Evolutionary conservation across 1,140 invertebrate species (phyloP), one percentile per base, ranked within the genome.

Genomic region (Alviniconcha marisindica): DNA sequence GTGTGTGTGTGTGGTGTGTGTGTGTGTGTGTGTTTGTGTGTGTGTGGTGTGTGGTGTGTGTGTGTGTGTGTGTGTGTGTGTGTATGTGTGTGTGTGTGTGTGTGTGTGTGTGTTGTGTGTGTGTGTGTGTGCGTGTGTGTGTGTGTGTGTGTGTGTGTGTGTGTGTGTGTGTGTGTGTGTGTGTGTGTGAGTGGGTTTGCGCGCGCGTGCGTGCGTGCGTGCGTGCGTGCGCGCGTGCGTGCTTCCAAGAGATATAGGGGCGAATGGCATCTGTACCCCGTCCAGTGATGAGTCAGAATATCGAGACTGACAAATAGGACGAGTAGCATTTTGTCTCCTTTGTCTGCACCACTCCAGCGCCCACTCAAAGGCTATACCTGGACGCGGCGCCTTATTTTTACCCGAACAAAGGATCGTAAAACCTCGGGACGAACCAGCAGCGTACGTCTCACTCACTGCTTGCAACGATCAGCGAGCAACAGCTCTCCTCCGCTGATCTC

Each of bases 11-110:
- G n/a, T n/a, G n/a, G n/a, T n/a, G n/a, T n/a, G n/a, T n/a, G n/a
- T n/a, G n/a, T n/a, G n/a, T n/a, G n/a, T n/a, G n/a, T n/a, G n/a
- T n/a, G n/a, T n/a, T n/a, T n/a, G n/a, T n/a, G n/a, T n/a, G n/a
- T n/a, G n/a, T n/a, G n/a, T n/a, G n/a, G n/a, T n/a, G n/a, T n/a
- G n/a, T n/a, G n/a, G n/a, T n/a, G n/a, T n/a, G n/a, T n/a, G n/a
- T n/a, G n/a, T n/a, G n/a, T n/a, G n/a, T n/a, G n/a, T n/a, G n/a
- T 54, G 51, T 54, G 51, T 54, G 51, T 54, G 51, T 54, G 51
- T 54, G 51, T 54, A 24, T 54, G 51, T 54, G 51, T 54, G 51
- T 54, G 51, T 54, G 51, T 54, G 51, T 54, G 51, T 54, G 51
- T 54, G 51, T n/a, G n/a, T n/a, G n/a, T n/a, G n/a, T n/a, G n/a